phyloP scores from a whole-genome alignment of 92 coral and sea anemone species.

The Metridium senile region DNA sequence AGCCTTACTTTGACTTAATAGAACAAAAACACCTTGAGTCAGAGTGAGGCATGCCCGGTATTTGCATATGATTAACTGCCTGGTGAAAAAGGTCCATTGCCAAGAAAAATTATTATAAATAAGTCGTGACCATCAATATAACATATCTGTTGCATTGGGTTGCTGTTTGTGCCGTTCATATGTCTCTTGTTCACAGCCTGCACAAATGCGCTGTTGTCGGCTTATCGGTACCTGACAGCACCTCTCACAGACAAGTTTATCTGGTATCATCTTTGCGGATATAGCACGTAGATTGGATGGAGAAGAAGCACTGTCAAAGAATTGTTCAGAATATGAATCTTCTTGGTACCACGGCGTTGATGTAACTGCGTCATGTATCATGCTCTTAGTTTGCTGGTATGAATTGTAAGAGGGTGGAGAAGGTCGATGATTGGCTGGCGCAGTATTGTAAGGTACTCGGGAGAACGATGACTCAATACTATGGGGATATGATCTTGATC shows the following conservation, averaged over 20 bases:
- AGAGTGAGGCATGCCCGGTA: too few relatives aligned
- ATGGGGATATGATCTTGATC: slow-evolving; percentile 25
- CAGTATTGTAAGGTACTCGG: not conserved
- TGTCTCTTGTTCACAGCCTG: slow-evolving; percentile 62
- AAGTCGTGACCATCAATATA: slow-evolving; percentile 1
- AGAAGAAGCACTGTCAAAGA: slow-evolving; percentile 18
- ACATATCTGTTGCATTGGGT: slow-evolving; percentile 19
- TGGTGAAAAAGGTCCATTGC: too few relatives aligned
- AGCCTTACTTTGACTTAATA: too few relatives aligned
- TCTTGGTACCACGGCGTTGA: slow-evolving; percentile 52
- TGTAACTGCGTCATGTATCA: slow-evolving; percentile 30
- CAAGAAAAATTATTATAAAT: not conserved
- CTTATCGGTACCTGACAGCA: slow-evolving; percentile 66
- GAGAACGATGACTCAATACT: slow-evolving; percentile 12
- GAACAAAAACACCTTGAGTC: too few relatives aligned
- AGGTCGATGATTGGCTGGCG: slow-evolving; percentile 40
- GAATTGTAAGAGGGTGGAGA: slow-evolving; percentile 57
- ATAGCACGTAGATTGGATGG: slow-evolving; percentile 61
- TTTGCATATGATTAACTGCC: too few relatives aligned
- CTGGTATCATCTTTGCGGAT: slow-evolving; percentile 63
- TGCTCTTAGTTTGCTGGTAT: slow-evolving; percentile 38
- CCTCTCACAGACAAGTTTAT: slow-evolving; percentile 67
- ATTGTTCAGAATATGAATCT: slow-evolving; percentile 18
- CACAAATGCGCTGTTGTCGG: slow-evolving; percentile 69
- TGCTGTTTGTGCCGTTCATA: slow-evolving; percentile 14